These are phyloP conservation scores for Tanytarsus gracilentus DNA, from an alignment of 2,888 invertebrate species.

Conservation along the genomic window DNA sequence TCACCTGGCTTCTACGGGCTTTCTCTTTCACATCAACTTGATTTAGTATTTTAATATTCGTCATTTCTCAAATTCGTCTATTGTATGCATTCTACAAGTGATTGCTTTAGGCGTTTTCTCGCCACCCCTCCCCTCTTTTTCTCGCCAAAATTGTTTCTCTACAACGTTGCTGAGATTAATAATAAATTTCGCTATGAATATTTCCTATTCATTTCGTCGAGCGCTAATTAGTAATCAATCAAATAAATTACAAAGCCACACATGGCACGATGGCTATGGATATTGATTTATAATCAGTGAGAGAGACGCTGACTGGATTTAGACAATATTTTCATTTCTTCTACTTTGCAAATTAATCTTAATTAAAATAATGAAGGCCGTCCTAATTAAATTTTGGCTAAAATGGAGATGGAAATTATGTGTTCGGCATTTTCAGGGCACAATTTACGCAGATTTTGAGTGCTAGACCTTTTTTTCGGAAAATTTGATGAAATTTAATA, in stretches of 20 bases:
- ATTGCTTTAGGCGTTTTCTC: neutral
- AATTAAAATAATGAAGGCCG: conserved; percentile 16
- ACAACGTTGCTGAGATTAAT: conserved; percentile 3
- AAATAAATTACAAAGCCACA: too few relatives aligned
- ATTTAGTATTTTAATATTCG: conserved; percentile 23
- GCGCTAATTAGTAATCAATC: conserved; percentile 26
- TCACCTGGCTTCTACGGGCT: conserved; percentile 1
- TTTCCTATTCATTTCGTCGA: too few relatives aligned
- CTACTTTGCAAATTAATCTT: conserved; percentile 8
- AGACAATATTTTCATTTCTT: neutral
- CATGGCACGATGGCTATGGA: too few relatives aligned
- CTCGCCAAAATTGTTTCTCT: neutral
- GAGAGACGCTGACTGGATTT: neutral
- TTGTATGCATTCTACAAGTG: neutral
- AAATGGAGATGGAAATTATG: too few relatives aligned
- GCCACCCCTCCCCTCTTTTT: neutral
- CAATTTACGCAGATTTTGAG: too few relatives aligned
- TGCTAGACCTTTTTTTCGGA: too few relatives aligned
- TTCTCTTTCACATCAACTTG: conserved; percentile 2
- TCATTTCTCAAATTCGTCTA: conserved; percentile 9
- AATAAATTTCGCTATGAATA: conserved; percentile 13
- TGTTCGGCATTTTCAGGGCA: too few relatives aligned
- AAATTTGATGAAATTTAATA: too few relatives aligned
- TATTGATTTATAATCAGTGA: neutral
- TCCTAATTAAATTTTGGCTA: neutral